Evolutionary conservation across 2,797 vertebrate species (phyloP).

Genomic region (Cuculus canorus): DNA sequence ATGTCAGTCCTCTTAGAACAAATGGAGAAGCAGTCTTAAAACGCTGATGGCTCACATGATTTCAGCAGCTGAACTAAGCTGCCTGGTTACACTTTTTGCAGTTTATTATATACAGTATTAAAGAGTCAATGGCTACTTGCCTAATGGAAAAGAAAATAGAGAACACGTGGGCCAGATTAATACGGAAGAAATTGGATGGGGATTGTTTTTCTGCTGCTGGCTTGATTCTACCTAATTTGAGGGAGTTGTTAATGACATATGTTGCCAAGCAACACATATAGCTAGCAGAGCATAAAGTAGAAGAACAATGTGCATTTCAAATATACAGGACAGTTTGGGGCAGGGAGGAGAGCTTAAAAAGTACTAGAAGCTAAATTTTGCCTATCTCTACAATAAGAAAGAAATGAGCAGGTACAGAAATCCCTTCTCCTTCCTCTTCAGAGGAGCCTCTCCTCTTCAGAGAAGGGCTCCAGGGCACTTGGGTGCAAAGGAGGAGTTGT

Average conservation of each 20-base stretch:
- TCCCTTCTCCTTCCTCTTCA: neutral
- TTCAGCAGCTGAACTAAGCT: neutral
- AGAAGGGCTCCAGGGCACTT: neutral
- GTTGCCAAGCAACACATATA: neutral
- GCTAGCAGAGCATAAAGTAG: neutral
- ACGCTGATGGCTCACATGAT: neutral
- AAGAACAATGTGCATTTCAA: neutral
- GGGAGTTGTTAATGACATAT: neutral
- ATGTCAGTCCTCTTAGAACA: neutral
- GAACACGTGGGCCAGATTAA: slow-evolving; percentile 3
- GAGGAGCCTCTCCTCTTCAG: neutral
- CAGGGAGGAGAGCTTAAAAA: neutral
- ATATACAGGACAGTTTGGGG: rapidly evolving
- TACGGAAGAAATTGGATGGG: neutral
- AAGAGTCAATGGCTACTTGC: neutral
- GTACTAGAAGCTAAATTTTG: neutral
- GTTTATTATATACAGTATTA: neutral
- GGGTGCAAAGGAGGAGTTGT: neutral
- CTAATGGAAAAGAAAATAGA: slow-evolving; percentile 14
- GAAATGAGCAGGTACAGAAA: neutral
- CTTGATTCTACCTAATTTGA: neutral
- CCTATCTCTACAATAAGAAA: neutral
- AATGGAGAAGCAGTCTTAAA: neutral
- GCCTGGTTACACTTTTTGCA: neutral
- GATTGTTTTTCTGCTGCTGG: neutral